phyloP scores from a whole-genome alignment of 1,140 invertebrate species.

The Cyrtorhinus lividipennis region DNA sequence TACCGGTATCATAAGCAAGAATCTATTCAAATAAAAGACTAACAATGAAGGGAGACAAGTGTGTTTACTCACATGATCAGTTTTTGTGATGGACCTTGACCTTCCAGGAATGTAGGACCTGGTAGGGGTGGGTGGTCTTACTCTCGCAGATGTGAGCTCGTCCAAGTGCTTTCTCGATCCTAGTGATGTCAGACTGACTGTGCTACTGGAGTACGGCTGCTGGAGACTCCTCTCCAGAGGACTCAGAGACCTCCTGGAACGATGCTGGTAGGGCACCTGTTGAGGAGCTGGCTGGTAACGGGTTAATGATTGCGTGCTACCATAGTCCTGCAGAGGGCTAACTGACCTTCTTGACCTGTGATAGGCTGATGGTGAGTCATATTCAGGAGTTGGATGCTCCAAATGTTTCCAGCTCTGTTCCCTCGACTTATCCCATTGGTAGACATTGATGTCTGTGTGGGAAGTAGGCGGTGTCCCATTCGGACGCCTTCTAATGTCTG shows the following conservation, averaged over 20 bases:
- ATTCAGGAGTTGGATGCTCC: constrained; percentile 2
- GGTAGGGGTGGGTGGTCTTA: constrained; percentile 7
- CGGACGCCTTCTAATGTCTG: not conserved
- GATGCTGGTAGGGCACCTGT: not conserved
- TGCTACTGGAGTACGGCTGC: not conserved
- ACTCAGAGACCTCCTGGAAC: not conserved
- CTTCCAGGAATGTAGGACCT: not conserved
- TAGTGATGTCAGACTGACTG: not conserved
- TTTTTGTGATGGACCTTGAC: not conserved
- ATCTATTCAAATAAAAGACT: too few species aligned
- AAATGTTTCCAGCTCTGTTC: constrained; percentile 6
- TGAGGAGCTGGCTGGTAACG: constrained; percentile 1
- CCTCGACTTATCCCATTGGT: not conserved
- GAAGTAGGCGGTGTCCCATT: not conserved
- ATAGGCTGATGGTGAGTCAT: not conserved
- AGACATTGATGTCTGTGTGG: not conserved
- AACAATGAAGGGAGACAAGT: not conserved
- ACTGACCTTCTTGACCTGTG: not conserved
- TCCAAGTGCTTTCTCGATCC: not conserved
- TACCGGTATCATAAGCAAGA: not conserved
- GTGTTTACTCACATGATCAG: not conserved
- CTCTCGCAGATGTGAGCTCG: constrained; percentile 2
- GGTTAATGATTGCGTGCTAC: not conserved
- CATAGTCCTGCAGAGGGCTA: constrained; percentile 1
- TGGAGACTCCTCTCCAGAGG: not conserved